Percentiles rank a stretch among this genome's conserved stretches.
Evolutionary conservation across 2,113 vertebrate genomes (phyloP).

Genomic region (Campylorhamphus procurvoides): DNA sequence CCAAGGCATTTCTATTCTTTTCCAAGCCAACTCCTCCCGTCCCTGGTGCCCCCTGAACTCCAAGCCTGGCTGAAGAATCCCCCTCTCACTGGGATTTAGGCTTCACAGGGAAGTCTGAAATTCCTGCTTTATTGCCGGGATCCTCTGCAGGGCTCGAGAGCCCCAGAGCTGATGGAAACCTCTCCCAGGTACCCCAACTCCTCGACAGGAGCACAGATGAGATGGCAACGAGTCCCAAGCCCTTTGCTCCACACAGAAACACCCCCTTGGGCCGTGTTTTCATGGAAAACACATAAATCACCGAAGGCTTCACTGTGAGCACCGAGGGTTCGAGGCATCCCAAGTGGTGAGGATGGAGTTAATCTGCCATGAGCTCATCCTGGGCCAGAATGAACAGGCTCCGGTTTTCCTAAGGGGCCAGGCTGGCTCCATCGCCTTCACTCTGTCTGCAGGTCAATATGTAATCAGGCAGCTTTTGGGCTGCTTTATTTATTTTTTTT

Average conservation of each 20-base stretch:
- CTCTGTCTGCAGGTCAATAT: constrained; percentile 56
- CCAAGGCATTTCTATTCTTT: neutral
- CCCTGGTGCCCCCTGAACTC: fast-evolving
- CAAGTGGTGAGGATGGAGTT: neutral
- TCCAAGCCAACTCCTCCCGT: neutral
- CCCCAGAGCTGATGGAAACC: neutral
- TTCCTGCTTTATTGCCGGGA: neutral
- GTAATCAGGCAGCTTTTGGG: neutral
- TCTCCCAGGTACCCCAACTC: neutral
- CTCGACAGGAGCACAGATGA: neutral
- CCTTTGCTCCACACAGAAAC: neutral
- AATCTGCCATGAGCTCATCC: constrained; percentile 32
- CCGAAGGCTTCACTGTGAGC: neutral
- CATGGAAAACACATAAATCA: neutral
- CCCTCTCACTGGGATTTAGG: neutral
- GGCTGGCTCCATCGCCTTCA: constrained; percentile 37
- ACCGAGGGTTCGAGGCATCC: neutral
- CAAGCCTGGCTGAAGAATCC: neutral
- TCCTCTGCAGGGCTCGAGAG: neutral
- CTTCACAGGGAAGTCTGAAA: neutral
- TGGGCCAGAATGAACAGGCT: constrained; percentile 11
- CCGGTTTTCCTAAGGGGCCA: constrained; percentile 39
- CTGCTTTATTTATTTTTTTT: neutral
- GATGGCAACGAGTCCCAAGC: neutral
- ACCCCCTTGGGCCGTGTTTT: fast-evolving